A percentile compares a stretch with the other conserved stretches of the same genome.
phyloP scores from a whole-genome alignment of 2,797 vertebrate species.

The Dendrocincla fuliginosa region DNA sequence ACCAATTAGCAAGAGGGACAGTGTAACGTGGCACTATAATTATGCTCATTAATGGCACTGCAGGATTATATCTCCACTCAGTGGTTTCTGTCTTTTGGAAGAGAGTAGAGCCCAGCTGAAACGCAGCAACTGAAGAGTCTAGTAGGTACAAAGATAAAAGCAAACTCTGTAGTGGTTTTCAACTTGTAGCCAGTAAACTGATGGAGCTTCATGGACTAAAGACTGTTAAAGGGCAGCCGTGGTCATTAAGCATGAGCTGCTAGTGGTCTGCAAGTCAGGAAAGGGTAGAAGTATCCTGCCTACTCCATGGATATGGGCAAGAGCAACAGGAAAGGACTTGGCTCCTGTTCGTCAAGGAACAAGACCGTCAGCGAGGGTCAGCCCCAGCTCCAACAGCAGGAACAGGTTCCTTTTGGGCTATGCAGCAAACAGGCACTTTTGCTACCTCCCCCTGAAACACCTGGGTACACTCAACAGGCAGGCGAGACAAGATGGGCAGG shows the following conservation, averaged over 20 bases:
- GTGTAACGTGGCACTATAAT: conserved; percentile 46
- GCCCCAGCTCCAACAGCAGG: not conserved
- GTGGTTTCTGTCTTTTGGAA: conserved; percentile 1
- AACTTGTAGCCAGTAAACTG: not conserved
- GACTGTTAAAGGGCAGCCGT: not conserved
- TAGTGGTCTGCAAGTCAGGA: not conserved
- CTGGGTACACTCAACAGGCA: not conserved
- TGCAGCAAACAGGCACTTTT: not conserved
- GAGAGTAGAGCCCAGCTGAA: not conserved
- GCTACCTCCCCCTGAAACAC: not conserved
- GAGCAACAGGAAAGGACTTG: not conserved
- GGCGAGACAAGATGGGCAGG: not conserved
- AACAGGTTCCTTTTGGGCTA: not conserved
- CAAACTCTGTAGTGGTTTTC: not conserved
- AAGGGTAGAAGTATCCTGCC: not conserved
- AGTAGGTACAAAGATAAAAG: not conserved
- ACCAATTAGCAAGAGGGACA: conserved; percentile 58
- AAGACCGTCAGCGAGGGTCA: not conserved
- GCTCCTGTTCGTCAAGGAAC: not conserved
- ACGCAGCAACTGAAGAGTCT: not conserved
- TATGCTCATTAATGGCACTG: conserved; percentile 57
- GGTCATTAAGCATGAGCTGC: not conserved
- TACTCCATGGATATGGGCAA: not conserved
- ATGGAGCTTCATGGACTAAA: not conserved
- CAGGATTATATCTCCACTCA: conserved; percentile 27